Conservation (phyloP, 2,113 vertebrate genomes). For the Aphelocoma coerulescens region DNA sequence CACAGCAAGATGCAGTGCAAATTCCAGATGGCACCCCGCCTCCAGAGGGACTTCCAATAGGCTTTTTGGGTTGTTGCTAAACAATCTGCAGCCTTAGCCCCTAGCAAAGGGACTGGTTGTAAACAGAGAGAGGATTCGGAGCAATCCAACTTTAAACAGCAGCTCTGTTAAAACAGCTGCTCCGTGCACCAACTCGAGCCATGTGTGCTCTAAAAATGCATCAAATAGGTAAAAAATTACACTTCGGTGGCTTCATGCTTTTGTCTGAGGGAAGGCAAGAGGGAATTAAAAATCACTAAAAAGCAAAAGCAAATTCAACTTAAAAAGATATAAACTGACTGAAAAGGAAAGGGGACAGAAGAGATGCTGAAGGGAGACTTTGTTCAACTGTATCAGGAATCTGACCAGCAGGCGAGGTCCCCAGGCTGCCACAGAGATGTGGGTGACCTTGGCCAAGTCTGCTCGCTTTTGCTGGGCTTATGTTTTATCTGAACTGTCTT, state of each 20-base stretch:
- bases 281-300: background rate
- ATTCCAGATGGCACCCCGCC: background rate
- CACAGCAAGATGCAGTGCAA: background rate
- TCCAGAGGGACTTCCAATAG: background rate
- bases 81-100: background rate
- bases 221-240: background rate
- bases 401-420: background rate
- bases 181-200: background rate
- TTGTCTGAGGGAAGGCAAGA: background rate
- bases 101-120: background rate
- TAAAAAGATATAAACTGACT: background rate
- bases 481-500: background rate
- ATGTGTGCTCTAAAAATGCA: background rate
- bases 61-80: background rate
- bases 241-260: background rate
- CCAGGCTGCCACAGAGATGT: background rate
- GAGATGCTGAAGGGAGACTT: background rate
- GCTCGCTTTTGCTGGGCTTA: background rate
- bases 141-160: background rate
- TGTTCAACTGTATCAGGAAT: background rate
- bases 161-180: background rate
- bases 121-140: background rate
- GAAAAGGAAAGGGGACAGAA: background rate
- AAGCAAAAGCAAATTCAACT: background rate
- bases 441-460: conserved; percentile 14